Percentiles rank a stretch among this genome's conserved stretches.
Evolutionary conservation across 1,140 invertebrate species (phyloP).

Genomic region (Aphis gossypii): DNA sequence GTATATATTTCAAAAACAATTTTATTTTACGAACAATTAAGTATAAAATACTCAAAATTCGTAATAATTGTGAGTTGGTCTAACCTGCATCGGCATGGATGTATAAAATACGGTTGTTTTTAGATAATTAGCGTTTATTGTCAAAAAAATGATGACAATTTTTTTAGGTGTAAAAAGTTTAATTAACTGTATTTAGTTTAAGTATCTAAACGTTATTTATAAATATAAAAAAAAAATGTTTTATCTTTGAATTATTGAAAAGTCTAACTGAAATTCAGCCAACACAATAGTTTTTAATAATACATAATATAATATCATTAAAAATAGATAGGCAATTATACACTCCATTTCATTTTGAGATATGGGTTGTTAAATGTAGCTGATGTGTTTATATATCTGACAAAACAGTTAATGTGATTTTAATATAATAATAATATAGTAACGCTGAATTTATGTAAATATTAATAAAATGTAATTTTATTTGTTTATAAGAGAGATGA

Average conservation of each 20-base stretch:
- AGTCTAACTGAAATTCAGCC: neutral
- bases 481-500: neutral
- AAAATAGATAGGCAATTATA: neutral
- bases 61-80: neutral
- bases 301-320: neutral
- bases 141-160: neutral
- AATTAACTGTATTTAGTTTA: neutral
- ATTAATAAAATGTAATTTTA: neutral
- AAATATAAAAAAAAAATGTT: too few species aligned
- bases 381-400: neutral
- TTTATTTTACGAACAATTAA: neutral
- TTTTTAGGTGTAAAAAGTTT: neutral
- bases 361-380: neutral
- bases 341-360: neutral
- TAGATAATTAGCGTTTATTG: neutral
- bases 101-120: neutral
- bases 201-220: neutral
- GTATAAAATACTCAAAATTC: neutral
- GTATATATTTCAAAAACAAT: neutral
- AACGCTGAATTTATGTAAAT: too few species aligned
- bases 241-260: neutral
- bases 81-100: neutral
- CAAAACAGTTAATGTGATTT: neutral
- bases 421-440: neutral
- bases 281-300: neutral